Evolutionary conservation across 1,140 invertebrate species (phyloP).

Genomic region (Agrilus planipennis): DNA sequence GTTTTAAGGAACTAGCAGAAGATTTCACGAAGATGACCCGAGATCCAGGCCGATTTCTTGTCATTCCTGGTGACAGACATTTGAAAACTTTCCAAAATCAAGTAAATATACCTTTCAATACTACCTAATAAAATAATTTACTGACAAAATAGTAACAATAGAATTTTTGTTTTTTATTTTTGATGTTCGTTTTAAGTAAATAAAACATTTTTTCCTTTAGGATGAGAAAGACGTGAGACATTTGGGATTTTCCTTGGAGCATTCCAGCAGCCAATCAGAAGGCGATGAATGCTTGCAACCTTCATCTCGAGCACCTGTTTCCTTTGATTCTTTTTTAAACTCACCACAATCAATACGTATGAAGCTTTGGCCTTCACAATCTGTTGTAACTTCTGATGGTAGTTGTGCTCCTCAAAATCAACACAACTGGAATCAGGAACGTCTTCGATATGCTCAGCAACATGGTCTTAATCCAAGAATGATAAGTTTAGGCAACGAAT

Average conservation of each 20-base stretch:
- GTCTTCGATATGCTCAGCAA: conserved; percentile 44
- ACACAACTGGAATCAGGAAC: conserved; percentile 52
- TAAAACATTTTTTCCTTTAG: conserved; percentile 38
- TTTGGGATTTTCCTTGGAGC: conserved; percentile 64
- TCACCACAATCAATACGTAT: conserved; percentile 41
- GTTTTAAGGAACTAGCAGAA: conserved; percentile 87
- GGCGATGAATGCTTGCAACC: conserved; percentile 89
- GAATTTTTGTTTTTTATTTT: conserved; percentile 7
- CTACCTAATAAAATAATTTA: conserved; percentile 1
- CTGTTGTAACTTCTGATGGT: conserved; percentile 34
- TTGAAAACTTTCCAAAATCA: conserved; percentile 78
- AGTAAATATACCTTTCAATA: conserved; percentile 35
- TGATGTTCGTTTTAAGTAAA: too few relatives aligned
- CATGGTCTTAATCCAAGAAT: conserved; percentile 28
- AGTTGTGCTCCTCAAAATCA: conserved; percentile 47
- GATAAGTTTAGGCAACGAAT: conserved; percentile 28
- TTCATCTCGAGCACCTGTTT: conserved; percentile 48
- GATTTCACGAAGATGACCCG: conserved; percentile 93
- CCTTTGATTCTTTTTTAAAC: conserved; percentile 34
- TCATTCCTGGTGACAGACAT: conserved; percentile 83
- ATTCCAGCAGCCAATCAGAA: conserved; percentile 65
- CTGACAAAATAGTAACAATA: background rate
- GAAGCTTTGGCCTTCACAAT: conserved; percentile 43
- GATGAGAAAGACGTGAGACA: conserved; percentile 80
- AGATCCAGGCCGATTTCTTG: conserved; percentile 90